phyloP scores from a whole-genome alignment of 2,888 invertebrate genomes.

The Hirtodrosophila trivittata region DNA sequence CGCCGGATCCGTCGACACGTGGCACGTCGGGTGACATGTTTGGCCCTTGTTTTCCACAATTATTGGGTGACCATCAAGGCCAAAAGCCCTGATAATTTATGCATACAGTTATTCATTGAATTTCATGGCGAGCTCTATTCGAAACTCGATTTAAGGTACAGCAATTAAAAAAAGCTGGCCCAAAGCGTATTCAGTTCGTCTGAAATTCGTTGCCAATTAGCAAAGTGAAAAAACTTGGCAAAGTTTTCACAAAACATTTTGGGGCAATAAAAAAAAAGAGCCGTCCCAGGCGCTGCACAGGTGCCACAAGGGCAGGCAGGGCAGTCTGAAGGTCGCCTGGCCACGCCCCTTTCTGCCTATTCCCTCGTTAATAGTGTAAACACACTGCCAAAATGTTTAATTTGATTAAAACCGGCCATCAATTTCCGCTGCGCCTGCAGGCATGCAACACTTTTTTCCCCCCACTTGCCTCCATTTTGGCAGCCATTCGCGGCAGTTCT shows the following conservation, averaged over 20 bases:
- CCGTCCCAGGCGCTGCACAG: background rate
- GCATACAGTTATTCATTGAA: slow-evolving; percentile 27
- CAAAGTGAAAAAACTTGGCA: slow-evolving; percentile 51
- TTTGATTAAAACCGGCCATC: slow-evolving; percentile 63
- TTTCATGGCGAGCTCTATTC: slow-evolving; percentile 1
- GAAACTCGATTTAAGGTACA: background rate
- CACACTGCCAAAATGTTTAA: slow-evolving; percentile 49
- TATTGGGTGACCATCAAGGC: slow-evolving; percentile 45
- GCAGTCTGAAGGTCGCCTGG: slow-evolving; percentile 4
- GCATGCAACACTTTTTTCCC: slow-evolving; percentile 46
- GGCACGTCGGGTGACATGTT: slow-evolving; percentile 47
- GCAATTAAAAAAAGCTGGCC: background rate
- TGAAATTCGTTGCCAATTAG: slow-evolving; percentile 32
- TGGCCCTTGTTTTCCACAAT: slow-evolving; percentile 41
- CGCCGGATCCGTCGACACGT: slow-evolving; percentile 7
- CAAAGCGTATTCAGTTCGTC: slow-evolving; percentile 6
- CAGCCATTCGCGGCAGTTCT: slow-evolving; percentile 20
- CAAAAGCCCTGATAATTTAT: slow-evolving; percentile 46
- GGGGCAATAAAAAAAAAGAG: background rate
- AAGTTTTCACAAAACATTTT: slow-evolving; percentile 11
- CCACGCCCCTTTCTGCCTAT: background rate
- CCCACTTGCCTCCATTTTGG: slow-evolving; percentile 5
- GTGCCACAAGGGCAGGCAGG: background rate
- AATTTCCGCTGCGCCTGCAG: slow-evolving; percentile 46
- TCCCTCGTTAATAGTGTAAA: slow-evolving; percentile 13